Evolutionary conservation across 2,797 vertebrate species (phyloP).

Genomic region (Acipenser ruthenus): DNA sequence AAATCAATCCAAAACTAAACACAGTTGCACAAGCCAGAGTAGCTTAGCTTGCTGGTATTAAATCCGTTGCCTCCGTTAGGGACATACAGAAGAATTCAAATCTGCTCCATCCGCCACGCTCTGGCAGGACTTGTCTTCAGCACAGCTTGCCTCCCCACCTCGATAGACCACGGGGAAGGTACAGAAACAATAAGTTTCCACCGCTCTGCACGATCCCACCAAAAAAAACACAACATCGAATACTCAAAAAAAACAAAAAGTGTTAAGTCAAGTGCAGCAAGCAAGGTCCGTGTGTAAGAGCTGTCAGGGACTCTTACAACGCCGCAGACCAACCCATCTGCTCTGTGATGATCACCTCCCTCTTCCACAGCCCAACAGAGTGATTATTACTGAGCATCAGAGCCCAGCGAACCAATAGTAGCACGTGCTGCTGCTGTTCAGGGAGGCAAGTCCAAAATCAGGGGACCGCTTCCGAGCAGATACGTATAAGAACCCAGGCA

Average conservation of each 20-base stretch:
- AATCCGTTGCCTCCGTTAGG: slow-evolving; percentile 56
- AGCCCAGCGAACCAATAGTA: slow-evolving; percentile 66
- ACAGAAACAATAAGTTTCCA: too few species aligned
- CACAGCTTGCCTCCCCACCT: slow-evolving; percentile 27
- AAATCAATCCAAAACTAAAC: slow-evolving; percentile 67
- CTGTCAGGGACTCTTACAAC: slow-evolving; percentile 56
- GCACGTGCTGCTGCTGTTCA: slow-evolving; percentile 18
- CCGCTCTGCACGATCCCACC: too few species aligned
- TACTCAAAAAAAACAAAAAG: too few species aligned
- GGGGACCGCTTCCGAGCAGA: slow-evolving; percentile 12
- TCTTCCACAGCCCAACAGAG: slow-evolving; percentile 69
- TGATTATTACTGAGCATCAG: slow-evolving; percentile 76
- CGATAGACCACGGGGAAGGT: not conserved
- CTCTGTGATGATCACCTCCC: slow-evolving; percentile 76
- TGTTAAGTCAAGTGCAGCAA: too few species aligned
- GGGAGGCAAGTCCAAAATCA: not conserved
- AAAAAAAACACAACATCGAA: too few species aligned
- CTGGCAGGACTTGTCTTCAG: slow-evolving; percentile 31
- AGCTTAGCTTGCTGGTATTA: slow-evolving; percentile 40
- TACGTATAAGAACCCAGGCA: slow-evolving; percentile 14
- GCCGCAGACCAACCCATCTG: slow-evolving; percentile 74
- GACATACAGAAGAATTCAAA: slow-evolving; percentile 42
- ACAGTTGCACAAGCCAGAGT: slow-evolving; percentile 47
- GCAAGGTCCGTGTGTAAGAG: too few species aligned
- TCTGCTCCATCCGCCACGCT: slow-evolving; percentile 48